Conservation (phyloP, 1,140 invertebrate species). For the Tetragonula clypearis region DNA sequence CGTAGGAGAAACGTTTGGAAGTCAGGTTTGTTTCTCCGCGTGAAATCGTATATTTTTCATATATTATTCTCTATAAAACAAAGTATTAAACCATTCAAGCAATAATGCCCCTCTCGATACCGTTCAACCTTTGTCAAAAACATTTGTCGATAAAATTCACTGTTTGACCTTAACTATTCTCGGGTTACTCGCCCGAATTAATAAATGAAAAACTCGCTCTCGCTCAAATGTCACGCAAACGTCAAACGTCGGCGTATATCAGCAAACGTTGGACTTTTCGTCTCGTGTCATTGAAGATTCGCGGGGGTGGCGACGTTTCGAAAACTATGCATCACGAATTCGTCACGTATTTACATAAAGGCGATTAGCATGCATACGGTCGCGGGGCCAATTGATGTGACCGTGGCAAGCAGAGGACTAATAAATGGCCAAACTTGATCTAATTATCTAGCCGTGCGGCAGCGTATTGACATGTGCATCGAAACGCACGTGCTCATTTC, state of each 20-base stretch:
- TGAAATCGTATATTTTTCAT: too few species aligned
- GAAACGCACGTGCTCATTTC: constrained; percentile 68
- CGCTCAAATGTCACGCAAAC: neutral
- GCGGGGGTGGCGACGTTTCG: constrained; percentile 8
- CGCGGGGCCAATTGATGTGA: constrained; percentile 60
- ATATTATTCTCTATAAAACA: too few species aligned
- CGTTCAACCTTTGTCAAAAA: too few species aligned
- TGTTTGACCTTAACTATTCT: neutral
- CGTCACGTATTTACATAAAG: constrained; percentile 72
- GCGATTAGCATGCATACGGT: constrained; percentile 68
- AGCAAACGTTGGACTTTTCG: neutral
- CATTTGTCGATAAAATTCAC: too few species aligned
- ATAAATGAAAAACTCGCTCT: neutral
- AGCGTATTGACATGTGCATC: constrained; percentile 60
- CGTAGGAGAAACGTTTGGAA: too few species aligned
- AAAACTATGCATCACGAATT: constrained; percentile 65
- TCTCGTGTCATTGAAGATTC: neutral
- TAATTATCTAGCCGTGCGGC: constrained; percentile 63
- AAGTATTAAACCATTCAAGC: too few species aligned
- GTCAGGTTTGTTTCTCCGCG: too few species aligned
- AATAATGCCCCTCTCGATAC: too few species aligned
- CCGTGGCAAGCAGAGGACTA: constrained; percentile 54
- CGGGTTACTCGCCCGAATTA: too few species aligned
- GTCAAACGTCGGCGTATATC: neutral
- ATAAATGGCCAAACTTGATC: constrained; percentile 73